These are phyloP conservation scores for Habrosyne pyritoides DNA, from an alignment of 2,888 invertebrate species.

Conservation along the genomic window DNA sequence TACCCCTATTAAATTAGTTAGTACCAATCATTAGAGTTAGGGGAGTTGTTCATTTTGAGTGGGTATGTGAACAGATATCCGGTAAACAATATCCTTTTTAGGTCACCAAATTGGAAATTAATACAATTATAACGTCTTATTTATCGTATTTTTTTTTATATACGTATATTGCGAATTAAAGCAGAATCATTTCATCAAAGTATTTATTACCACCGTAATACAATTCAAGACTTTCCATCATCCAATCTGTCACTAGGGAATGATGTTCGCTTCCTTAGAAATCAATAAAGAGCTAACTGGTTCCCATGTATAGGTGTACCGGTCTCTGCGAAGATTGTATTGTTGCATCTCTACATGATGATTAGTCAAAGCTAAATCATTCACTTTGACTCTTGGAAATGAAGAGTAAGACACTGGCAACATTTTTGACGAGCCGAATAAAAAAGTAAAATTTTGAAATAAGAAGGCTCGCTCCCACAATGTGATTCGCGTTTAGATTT, in stretches of 20 bases:
- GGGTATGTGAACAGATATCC: no score
- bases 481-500: conserved; percentile 72
- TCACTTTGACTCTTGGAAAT: conserved; percentile 2
- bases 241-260: background rate
- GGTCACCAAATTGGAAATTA: no score
- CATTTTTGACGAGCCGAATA: conserved; percentile 30
- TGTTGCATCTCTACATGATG: background rate
- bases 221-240: background rate
- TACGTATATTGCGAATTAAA: no score
- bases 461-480: conserved; percentile 62
- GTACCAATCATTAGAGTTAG: background rate
- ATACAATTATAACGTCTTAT: no score
- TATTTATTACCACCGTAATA: background rate
- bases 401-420: conserved; percentile 31
- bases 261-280: conserved; percentile 2
- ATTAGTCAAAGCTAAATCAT: background rate
- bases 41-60: no score
- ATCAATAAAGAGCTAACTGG: conserved; percentile 3
- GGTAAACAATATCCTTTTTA: no score
- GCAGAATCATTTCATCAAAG: background rate
- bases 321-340: background rate
- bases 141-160: no score
- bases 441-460: conserved; percentile 25
- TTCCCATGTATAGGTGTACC: background rate
- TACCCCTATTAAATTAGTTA: no score